phyloP scores from a whole-genome alignment of 2,888 invertebrate genomes.

The Oeneis ivallda region DNA sequence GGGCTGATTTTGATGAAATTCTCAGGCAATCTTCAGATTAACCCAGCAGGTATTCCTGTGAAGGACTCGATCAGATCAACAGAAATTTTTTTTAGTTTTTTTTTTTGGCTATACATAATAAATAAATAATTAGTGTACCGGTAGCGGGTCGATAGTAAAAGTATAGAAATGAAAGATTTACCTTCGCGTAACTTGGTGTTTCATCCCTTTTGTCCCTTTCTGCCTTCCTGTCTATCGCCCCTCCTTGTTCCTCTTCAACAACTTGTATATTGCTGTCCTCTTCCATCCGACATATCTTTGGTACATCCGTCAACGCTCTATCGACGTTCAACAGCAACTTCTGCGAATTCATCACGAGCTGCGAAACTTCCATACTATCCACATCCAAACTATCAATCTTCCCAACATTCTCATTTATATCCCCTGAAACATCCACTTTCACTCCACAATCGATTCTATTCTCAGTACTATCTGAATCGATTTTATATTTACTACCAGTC shows the following conservation, averaged over 20 bases:
- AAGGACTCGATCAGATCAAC: too few species aligned
- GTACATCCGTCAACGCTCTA: conserved; percentile 55
- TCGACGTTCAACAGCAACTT: conserved; percentile 68
- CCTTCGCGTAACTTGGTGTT: conserved; percentile 12
- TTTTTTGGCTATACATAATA: too few species aligned
- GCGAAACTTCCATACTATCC: conserved; percentile 49
- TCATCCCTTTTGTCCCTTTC: conserved; percentile 6
- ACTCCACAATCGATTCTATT: neutral
- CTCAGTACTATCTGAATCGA: neutral
- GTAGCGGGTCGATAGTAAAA: too few species aligned
- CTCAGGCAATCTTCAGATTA: too few species aligned
- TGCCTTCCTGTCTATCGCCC: neutral
- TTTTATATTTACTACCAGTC: neutral
- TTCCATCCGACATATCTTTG: conserved; percentile 30
- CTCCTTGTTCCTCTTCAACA: conserved; percentile 22
- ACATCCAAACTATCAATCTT: conserved; percentile 30
- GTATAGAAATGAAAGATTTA: neutral
- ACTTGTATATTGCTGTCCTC: conserved; percentile 21
- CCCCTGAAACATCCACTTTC: conserved; percentile 4
- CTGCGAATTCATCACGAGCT: conserved; percentile 71
- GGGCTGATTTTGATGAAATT: too few species aligned
- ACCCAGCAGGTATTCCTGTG: too few species aligned
- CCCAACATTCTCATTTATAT: conserved; percentile 43
- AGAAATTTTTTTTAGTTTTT: too few species aligned
- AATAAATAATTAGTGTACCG: too few species aligned